Evolutionary conservation across 1,140 invertebrate species (phyloP), one percentile per base, ranked within the genome.

Genomic region (Drosophila pseudoobscura): DNA sequence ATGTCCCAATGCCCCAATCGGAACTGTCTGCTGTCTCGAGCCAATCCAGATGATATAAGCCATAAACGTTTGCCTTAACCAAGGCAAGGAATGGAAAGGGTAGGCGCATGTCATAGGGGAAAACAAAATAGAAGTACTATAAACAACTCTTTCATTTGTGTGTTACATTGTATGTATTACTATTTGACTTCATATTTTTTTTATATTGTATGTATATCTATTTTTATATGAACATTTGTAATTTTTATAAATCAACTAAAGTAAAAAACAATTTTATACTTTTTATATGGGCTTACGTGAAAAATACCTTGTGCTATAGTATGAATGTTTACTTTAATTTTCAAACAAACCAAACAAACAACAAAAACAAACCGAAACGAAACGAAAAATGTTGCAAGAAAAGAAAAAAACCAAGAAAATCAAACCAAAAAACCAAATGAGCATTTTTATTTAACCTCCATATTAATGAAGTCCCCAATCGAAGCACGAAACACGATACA

Each of bases 141-240:
- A 39, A 59, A 52, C 39, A 72, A 53, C 54, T 46, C 11, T 31
- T 68, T 66, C 73, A 54, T 63, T 64, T 77, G 57, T 73, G 45
- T 78, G 55, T 78, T 59, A 58, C 49, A 70, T 57, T 76, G 49
- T 72, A 59, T 76, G 80, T 79, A 84, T 72, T 84, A 79, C 75
- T 61, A 84, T 79, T 84, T 83, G 80, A 83, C 71, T 83, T 83
- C 56, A 60, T 82, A 74, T 82, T 73, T 78, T 82, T 76, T 70
- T 75, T 58, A 39, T 39, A 39, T 72, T 83, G 76, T 74, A 82
- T 76, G 80, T 84, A 83, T 75, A 83, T 83, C 80, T 83, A 83
- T 83, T 83, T 83, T 83, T 83, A 83, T 83, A 84, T 84, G 80
- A 84, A 84, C 75, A 84, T 84, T 83, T 84, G 80, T 83, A 84